Conservation (phyloP, 2,113 vertebrate species). For the Brachypodius melanocephalos region DNA sequence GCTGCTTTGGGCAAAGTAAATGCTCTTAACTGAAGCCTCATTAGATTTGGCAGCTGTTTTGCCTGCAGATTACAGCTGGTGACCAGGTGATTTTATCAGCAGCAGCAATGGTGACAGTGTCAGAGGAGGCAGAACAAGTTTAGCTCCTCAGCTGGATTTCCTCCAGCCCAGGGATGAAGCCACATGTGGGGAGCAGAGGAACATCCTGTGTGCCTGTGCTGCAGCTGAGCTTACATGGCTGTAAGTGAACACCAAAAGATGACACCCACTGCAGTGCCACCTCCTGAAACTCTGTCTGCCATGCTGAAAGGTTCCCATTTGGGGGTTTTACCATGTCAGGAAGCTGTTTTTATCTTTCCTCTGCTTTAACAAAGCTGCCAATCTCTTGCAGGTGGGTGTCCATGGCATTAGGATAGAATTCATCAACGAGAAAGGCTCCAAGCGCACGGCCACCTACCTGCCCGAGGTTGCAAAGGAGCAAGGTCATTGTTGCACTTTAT, state of each 20-base stretch:
- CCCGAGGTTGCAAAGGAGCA: conserved; percentile 99
- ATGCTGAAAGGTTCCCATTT: neutral
- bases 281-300: neutral
- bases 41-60: neutral
- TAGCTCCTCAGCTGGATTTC: neutral
- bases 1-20: neutral
- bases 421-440: conserved; percentile 99
- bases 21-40: neutral
- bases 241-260: neutral
- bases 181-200: neutral
- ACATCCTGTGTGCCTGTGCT: neutral
- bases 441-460: conserved; percentile 99
- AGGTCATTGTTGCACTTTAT: conserved; percentile 88
- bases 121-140: neutral
- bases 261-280: neutral
- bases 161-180: neutral
- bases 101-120: neutral
- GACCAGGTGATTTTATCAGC: neutral
- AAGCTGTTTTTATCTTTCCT: conserved; percentile 3
- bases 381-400: conserved; percentile 94
- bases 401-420: conserved; percentile 99
- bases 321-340: neutral
- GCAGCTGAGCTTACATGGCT: neutral
- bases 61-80: neutral
- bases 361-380: conserved; percentile 65